Conservation (phyloP, 2,888 invertebrate genomes). For the Protophormia terraenovae region DNA sequence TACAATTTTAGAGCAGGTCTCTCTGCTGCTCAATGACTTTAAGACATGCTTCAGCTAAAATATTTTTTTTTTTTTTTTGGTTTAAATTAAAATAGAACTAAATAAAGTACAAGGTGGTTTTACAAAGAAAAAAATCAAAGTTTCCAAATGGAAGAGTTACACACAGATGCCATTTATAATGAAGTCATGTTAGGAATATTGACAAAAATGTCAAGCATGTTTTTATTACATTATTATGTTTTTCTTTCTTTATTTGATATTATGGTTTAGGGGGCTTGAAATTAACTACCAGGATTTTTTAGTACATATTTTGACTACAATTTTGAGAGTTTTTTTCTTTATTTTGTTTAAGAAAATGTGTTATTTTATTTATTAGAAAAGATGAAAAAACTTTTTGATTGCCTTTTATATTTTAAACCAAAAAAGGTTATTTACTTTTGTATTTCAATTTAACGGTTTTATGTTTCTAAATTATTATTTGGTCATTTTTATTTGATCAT, state of each 20-base stretch:
- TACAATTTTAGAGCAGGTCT: slow-evolving; percentile 38
- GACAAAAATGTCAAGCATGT: slow-evolving; percentile 48
- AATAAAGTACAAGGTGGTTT: slow-evolving; percentile 44
- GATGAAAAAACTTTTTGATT: neutral
- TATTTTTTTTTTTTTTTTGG: slow-evolving; percentile 16
- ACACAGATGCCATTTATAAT: slow-evolving; percentile 57
- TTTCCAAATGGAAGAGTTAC: slow-evolving; percentile 41
- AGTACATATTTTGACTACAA: neutral
- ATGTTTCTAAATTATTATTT: neutral
- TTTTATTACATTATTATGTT: neutral
- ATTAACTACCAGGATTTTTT: neutral
- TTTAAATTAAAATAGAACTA: slow-evolving; percentile 20
- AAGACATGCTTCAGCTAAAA: slow-evolving; percentile 36
- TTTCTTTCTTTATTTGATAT: too few relatives aligned
- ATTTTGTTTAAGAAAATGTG: neutral
- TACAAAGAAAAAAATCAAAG: neutral
- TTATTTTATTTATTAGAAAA: neutral
- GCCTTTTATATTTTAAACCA: neutral
- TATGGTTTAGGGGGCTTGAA: neutral
- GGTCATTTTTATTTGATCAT: neutral
- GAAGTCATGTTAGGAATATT: slow-evolving; percentile 57
- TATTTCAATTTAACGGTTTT: neutral
- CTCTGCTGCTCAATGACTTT: slow-evolving; percentile 30
- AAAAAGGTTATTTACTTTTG: neutral
- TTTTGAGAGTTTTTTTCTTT: neutral